Evolutionary conservation across 2,888 invertebrate genomes (phyloP).

Genomic region (Scotopteryx bipunctaria): DNA sequence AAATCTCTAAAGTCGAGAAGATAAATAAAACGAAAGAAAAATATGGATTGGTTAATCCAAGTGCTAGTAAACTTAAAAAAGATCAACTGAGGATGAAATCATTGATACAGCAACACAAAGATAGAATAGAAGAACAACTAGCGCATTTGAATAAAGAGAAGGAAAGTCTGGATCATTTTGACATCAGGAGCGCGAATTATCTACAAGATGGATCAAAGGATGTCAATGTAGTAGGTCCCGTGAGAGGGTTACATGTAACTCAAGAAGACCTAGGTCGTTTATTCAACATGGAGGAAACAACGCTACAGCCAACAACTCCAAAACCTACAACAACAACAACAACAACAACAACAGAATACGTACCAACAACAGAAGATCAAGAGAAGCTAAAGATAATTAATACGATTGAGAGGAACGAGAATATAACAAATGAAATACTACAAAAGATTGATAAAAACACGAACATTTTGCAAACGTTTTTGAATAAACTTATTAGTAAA

Average conservation of each 20-base stretch:
- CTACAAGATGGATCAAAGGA: constrained; percentile 26
- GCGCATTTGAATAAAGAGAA: constrained; percentile 55
- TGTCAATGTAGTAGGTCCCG: constrained; percentile 36
- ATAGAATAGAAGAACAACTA: constrained; percentile 58
- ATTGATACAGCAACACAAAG: constrained; percentile 55
- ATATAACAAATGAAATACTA: constrained; percentile 60
- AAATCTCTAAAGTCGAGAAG: constrained; percentile 66
- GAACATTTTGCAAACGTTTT: constrained; percentile 55
- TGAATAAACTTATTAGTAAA: constrained; percentile 54
- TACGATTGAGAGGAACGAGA: constrained; percentile 57
- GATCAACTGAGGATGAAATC: constrained; percentile 52
- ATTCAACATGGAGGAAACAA: not conserved
- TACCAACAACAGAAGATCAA: constrained; percentile 21
- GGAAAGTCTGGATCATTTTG: constrained; percentile 46
- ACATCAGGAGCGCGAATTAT: constrained; percentile 19
- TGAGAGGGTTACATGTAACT: not conserved
- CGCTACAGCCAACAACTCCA: constrained; percentile 33
- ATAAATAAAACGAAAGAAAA: constrained; percentile 42
- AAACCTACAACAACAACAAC: constrained; percentile 23
- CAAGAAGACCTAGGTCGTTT: constrained; percentile 4
- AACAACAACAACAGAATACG: constrained; percentile 19
- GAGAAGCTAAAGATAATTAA: constrained; percentile 41
- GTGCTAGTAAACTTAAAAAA: constrained; percentile 40
- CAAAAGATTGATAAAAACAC: constrained; percentile 68
- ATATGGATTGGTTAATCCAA: constrained; percentile 1